phyloP scores from a whole-genome alignment of 2,113 vertebrate genomes.

The Peromyscus polionotus region DNA sequence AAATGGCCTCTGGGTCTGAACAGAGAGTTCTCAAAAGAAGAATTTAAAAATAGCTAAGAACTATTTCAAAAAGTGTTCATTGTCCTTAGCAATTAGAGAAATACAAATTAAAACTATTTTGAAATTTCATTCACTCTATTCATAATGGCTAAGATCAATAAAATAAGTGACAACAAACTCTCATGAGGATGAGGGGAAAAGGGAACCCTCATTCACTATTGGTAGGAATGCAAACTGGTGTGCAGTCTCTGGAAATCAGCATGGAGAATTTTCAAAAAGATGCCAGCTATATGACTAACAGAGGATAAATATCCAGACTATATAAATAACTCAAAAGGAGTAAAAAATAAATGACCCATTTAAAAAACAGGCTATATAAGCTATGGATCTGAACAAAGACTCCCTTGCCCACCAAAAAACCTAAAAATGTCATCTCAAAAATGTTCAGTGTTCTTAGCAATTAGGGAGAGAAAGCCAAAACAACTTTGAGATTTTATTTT shows the following conservation, averaged over 20 bases:
- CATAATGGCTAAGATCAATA: neutral
- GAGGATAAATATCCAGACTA: neutral
- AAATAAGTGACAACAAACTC: neutral
- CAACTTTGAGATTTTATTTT: neutral
- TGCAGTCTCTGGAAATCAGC: neutral
- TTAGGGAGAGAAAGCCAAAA: neutral
- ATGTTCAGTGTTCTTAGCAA: neutral
- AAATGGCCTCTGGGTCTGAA: neutral
- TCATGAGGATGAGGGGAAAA: neutral
- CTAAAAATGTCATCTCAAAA: neutral
- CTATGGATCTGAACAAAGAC: neutral
- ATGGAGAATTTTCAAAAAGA: neutral
- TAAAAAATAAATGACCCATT: neutral
- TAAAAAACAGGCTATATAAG: neutral
- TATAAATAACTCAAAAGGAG: neutral
- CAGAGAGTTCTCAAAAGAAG: neutral
- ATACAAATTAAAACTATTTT: neutral
- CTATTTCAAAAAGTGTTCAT: neutral
- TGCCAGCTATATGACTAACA: neutral
- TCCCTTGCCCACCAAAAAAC: neutral
- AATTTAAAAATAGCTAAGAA: neutral
- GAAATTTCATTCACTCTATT: neutral
- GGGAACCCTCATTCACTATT: neutral
- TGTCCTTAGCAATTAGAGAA: neutral
- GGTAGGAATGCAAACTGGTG: neutral